Conservation (phyloP, 2,888 invertebrate genomes). For the Melinopterus prodromus region DNA sequence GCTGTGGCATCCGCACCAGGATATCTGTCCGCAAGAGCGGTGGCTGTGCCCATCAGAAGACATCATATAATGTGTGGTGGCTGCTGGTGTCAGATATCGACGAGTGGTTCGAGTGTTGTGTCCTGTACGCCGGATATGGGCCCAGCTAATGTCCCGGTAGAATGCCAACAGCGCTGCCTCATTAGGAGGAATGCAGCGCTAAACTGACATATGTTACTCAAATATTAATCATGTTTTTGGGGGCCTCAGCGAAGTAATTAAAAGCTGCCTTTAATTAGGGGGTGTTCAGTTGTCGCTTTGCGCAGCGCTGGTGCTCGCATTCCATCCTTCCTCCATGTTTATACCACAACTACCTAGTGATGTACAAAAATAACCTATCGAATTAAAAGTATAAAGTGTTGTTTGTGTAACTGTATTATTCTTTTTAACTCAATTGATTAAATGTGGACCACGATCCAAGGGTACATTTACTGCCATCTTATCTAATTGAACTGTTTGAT, state of each 20-base stretch:
- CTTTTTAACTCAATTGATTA: no score
- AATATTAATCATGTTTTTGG: conserved; percentile 61
- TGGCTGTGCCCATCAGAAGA: conserved; percentile 13
- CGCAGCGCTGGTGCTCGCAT: conserved; percentile 34
- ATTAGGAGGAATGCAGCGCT: conserved; percentile 62
- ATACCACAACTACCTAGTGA: no score
- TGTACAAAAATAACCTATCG: no score
- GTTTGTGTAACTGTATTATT: no score
- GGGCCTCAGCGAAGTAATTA: conserved; percentile 52
- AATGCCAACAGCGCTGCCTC: conserved; percentile 57
- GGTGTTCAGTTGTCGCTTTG: conserved; percentile 58
- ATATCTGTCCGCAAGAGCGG: conserved; percentile 14
- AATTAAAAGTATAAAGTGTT: no score
- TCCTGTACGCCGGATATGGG: conserved; percentile 53
- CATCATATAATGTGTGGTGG: conserved; percentile 8
- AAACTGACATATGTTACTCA: conserved; percentile 61
- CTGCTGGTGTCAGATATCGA: conserved; percentile 40
- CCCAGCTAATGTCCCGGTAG: conserved; percentile 55
- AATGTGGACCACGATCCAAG: no score
- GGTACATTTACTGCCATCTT: no score
- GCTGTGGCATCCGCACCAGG: conserved; percentile 14
- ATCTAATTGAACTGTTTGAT: no score
- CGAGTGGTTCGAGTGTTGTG: conserved; percentile 29
- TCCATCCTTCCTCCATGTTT: conserved; percentile 4
- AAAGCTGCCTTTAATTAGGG: conserved; percentile 59